A percentile compares a stretch with the other conserved stretches of the same genome.
Evolutionary conservation across 2,888 invertebrate species (phyloP).

Genomic region (Eristalis pertinax): DNA sequence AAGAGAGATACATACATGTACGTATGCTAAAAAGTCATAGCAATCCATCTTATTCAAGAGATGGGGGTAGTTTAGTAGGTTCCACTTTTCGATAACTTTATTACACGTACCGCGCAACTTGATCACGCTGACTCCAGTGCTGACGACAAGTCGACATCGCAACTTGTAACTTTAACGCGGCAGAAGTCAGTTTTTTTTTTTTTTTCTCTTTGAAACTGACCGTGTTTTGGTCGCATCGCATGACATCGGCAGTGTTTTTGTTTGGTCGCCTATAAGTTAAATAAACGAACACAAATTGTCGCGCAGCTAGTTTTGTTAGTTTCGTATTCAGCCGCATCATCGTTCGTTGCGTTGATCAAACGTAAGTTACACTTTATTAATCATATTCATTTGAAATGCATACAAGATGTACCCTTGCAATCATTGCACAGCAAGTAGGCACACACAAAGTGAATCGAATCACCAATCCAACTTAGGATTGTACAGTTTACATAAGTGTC

Average conservation of each 20-base stretch:
- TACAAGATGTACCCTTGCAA: neutral
- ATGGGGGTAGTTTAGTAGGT: conserved; percentile 1
- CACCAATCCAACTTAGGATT: neutral
- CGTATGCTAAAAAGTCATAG: neutral
- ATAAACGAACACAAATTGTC: neutral
- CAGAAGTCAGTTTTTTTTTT: neutral
- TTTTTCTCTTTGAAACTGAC: neutral
- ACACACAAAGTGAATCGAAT: neutral
- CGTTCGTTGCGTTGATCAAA: conserved; percentile 2
- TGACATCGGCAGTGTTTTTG: conserved; percentile 25
- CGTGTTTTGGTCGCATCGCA: neutral
- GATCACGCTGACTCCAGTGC: conserved; percentile 38
- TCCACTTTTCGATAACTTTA: conserved; percentile 20
- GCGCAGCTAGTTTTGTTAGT: neutral
- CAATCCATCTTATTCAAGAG: conserved; percentile 2
- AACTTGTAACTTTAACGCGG: conserved; percentile 4
- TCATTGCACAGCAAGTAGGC: neutral
- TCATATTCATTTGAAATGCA: neutral
- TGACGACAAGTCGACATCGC: conserved; percentile 5
- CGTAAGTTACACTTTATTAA: conserved; percentile 29
- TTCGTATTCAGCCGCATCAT: neutral
- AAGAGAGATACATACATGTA: conserved; percentile 35
- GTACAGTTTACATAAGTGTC: conserved; percentile 36
- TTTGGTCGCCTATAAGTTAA: conserved; percentile 25
- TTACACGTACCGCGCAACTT: conserved; percentile 42